Conservation (phyloP, 2,888 invertebrate genomes). For the Pristionchus japonicus region DNA sequence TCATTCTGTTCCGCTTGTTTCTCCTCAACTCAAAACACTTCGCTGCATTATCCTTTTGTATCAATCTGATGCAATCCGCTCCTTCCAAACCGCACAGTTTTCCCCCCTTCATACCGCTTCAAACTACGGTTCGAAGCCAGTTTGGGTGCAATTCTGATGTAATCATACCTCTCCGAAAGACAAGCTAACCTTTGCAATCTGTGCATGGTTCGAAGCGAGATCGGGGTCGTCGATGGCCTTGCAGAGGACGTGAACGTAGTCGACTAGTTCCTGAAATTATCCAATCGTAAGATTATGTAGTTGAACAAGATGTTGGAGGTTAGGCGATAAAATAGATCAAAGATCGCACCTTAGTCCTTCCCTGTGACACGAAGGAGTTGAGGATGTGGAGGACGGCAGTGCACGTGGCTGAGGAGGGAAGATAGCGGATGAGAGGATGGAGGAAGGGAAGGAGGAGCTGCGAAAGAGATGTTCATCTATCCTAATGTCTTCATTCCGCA, state of each 20-base stretch:
- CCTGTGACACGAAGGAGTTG: slow-evolving; percentile 77
- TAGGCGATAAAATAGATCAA: neutral
- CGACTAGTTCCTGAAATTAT: slow-evolving; percentile 17
- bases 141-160: neutral
- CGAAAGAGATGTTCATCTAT: neutral
- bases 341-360: slow-evolving; percentile 37
- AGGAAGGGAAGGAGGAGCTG: slow-evolving; percentile 87
- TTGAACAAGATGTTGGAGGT: neutral
- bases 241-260: slow-evolving; percentile 31
- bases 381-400: slow-evolving; percentile 84
- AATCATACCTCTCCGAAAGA: neutral
- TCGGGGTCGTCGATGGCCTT: slow-evolving; percentile 35
- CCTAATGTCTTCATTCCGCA: no score
- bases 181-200: slow-evolving; percentile 37
- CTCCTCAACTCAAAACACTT: no score
- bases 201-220: slow-evolving; percentile 42
- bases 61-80: no score
- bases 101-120: no score
- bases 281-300: no score
- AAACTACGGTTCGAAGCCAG: no score
- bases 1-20: no score
- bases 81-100: no score
- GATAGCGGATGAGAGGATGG: slow-evolving; percentile 86
- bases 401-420: slow-evolving; percentile 81
- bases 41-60: no score